Evolutionary conservation across 2,888 invertebrate genomes (phyloP), one percentile per base, ranked within the genome.

Genomic region (Falcaria lacertinaria): DNA sequence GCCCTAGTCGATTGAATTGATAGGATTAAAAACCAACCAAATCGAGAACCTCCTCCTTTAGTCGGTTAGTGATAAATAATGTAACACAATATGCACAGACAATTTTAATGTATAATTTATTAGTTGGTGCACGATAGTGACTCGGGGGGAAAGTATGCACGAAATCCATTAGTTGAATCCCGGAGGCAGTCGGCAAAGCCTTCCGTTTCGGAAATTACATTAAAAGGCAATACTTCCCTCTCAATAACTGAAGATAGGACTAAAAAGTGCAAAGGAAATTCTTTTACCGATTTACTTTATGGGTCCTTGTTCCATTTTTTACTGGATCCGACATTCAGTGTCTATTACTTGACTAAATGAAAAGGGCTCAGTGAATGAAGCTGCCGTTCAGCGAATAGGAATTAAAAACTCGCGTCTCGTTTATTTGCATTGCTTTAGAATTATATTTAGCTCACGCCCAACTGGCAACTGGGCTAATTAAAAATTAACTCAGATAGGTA

Each of bases 191-290:
- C 48, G 62, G 52, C 60, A 64, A 60, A 59, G 71, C 65, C 75
- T 80, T 77, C 80, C 84, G 80, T 76, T 83, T 81, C 79, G 85
- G 85, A 87, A 85, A 87, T 87, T 83, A 82, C 78, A 78, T 87
- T 86, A 86, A 85, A 82, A 81, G 74, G 77, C 80, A 78, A 85
- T 85, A 86, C 83, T 80, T 82, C 68, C 74, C 60, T 57, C 64
- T 62, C 75, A 71, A 74, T 80, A 80, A 71, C 74, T 74, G 63
- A 67, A 69, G 69, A 69, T 68, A 72, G 62, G 62, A 69, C 60
- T 58, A 63, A 69, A 71, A 75, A 75, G 68, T 68, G 64, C 62
- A 59, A 57, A 59, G 60, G 61, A 63, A 65, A 65, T 69, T 69
- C 52, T 63, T 54, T 61, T 60, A 50, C 64, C 42, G 43, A 44